Evolutionary conservation across 2,888 invertebrate genomes (phyloP).

Genomic region (Abrostola tripartita): DNA sequence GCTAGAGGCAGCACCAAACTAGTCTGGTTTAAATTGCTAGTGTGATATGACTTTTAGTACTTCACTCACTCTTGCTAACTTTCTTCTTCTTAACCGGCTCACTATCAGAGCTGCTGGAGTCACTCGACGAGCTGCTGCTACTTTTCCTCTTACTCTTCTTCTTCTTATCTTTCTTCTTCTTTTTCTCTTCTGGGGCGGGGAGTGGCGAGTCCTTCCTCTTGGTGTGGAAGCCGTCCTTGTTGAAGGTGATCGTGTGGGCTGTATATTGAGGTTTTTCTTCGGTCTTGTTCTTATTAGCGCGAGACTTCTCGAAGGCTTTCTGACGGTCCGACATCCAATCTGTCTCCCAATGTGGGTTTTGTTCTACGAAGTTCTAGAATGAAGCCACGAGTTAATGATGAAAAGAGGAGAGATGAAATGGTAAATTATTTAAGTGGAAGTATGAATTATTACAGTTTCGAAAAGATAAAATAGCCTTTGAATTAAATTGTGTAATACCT

Average conservation of each 20-base stretch:
- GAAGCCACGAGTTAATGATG: not conserved
- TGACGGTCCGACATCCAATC: constrained; percentile 95
- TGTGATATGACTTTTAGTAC: no score
- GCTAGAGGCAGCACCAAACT: no score
- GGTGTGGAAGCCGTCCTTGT: constrained; percentile 84
- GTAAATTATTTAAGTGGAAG: no score
- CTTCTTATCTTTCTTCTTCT: constrained; percentile 79
- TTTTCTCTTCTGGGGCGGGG: constrained; percentile 76
- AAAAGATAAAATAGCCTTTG: no score
- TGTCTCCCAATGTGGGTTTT: constrained; percentile 96
- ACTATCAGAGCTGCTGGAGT: constrained; percentile 70
- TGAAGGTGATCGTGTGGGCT: constrained; percentile 83
- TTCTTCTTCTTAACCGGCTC: constrained; percentile 88
- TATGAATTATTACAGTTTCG: no score
- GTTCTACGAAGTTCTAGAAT: constrained; percentile 92
- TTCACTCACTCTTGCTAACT: constrained; percentile 72
- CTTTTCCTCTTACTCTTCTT: constrained; percentile 85
- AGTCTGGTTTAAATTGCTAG: no score
- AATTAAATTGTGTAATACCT: no score
- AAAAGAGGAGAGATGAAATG: no score
- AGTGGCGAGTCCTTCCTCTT: constrained; percentile 71
- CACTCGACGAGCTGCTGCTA: constrained; percentile 70
- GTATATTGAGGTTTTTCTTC: constrained; percentile 76
- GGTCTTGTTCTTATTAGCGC: constrained; percentile 64
- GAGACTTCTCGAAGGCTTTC: constrained; percentile 89